Percentiles rank a stretch among this genome's conserved stretches.
phyloP scores from a whole-genome alignment of 1,140 invertebrate species.

The Drosophila elegans region DNA sequence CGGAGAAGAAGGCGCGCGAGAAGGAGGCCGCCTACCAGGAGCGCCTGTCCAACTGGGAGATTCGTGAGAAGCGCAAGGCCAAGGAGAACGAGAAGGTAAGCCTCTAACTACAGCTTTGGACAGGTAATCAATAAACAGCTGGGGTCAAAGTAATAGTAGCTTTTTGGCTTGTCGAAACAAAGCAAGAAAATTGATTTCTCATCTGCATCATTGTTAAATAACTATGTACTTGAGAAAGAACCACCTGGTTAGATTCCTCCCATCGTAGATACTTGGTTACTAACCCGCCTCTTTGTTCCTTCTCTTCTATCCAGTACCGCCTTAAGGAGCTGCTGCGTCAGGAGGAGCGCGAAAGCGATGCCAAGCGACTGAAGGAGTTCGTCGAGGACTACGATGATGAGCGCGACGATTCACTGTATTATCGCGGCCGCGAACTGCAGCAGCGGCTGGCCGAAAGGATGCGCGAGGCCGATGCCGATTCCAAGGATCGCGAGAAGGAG shows the following conservation, averaged over 20 bases:
- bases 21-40: constrained; percentile 98
- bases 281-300: neutral
- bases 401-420: constrained; percentile 98
- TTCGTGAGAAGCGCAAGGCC: constrained; percentile 94
- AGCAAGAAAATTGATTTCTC: too few species aligned
- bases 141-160: too few species aligned
- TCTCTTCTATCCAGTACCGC: constrained; percentile 86
- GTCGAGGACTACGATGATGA: constrained; percentile 99
- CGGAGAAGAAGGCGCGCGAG: constrained; percentile 95
- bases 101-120: too few species aligned
- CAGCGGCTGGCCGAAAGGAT: constrained; percentile 95
- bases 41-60: constrained; percentile 94
- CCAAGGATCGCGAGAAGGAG: constrained; percentile 94
- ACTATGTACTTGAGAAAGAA: too few species aligned
- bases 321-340: constrained; percentile 93
- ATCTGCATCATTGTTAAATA: too few species aligned
- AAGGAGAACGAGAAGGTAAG: constrained; percentile 94
- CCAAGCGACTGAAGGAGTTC: constrained; percentile 97
- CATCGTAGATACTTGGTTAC: neutral
- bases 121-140: too few species aligned
- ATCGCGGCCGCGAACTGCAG: constrained; percentile 95
- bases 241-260: too few species aligned
- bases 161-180: too few species aligned
- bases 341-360: constrained; percentile 94
- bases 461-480: constrained; percentile 96